Evolutionary conservation across 2,113 vertebrate species (phyloP).

Genomic region (Platanista minor): DNA sequence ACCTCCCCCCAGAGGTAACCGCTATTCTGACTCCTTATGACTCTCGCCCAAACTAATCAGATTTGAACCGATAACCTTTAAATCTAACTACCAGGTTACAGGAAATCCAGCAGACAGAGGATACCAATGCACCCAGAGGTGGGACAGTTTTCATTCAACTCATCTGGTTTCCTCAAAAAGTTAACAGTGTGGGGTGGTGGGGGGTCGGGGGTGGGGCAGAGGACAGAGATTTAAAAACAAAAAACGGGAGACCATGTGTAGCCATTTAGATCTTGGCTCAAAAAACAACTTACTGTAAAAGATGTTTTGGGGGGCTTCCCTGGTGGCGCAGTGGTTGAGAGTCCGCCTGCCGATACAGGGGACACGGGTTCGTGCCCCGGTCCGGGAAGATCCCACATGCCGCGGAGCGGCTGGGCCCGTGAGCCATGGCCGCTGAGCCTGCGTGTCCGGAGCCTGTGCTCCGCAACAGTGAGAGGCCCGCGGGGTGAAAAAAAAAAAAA

Average conservation of each 20-base stretch:
- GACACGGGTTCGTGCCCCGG: too few species aligned
- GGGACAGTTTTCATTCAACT: background rate
- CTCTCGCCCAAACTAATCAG: background rate
- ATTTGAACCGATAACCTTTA: background rate
- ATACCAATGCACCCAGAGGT: background rate
- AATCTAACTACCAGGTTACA: background rate
- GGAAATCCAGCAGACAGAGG: background rate
- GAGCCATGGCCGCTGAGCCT: too few species aligned
- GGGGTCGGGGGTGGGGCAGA: background rate
- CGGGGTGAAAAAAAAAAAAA: too few species aligned
- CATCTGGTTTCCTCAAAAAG: background rate
- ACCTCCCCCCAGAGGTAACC: fast-evolving
- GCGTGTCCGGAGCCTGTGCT: too few species aligned
- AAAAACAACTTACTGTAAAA: background rate
- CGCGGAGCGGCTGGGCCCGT: too few species aligned
- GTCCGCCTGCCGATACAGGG: too few species aligned
- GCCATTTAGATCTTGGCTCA: background rate
- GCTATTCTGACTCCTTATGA: background rate
- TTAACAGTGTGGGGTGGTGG: background rate
- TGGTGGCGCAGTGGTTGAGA: too few species aligned
- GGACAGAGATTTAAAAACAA: background rate
- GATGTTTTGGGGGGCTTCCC: background rate
- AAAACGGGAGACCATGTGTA: background rate
- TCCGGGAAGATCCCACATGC: too few species aligned
- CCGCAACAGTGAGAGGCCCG: too few species aligned